Base-by-base conservation (phyloP, 2,888 invertebrate species). In the Polyommatus icarus region DNA sequence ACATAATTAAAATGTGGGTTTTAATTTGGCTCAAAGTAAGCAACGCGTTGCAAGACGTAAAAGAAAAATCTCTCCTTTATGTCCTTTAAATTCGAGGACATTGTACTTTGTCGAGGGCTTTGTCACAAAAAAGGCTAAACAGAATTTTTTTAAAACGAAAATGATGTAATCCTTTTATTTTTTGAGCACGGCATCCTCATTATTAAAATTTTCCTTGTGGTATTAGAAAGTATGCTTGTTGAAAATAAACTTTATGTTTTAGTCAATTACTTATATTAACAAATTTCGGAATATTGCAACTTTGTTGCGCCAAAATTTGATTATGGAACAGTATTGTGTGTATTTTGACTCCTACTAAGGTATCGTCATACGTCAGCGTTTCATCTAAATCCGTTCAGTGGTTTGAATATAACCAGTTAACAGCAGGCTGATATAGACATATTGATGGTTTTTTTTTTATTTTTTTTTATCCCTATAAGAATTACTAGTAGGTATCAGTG, bases 11-110 rank as follows among this genome's bases (percentile, higher is more conserved):
- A 29, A 46, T 76, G 50, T 61, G 40, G 18, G n/a, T 54, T 77
- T 71, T 76, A 71, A 72, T 59, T 78, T 72, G 24, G n/a, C 40
- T 40, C 72, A 72, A 72, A 72, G 72, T 36, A 72, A 72, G 20
- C 36, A 72, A 10, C 36, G 20, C 36, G 71, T 36, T 71, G 36
- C n/a, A 72, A 40, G 72, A 20, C 10, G n/a, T 40, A 72, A 72
- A 72, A 71, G 36, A 40, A 36, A 71, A 72, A 20, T 72, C 20
- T 36, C 40, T 40, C 40, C 72, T 72, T 72, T 72, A 72, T 72
- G 72, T 72, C 40, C 72, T 72, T 40, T 72, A 40, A 32, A 72
- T 36, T 72, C 36, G 36, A 8, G 36, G 10, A 72, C 72, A 72
- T 40, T 72, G 40, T 72, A 40, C 72, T 40, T 72, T 72, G 72